Evolutionary conservation across 2,888 invertebrate genomes (phyloP).

Genomic region (Dryococelus australis): DNA sequence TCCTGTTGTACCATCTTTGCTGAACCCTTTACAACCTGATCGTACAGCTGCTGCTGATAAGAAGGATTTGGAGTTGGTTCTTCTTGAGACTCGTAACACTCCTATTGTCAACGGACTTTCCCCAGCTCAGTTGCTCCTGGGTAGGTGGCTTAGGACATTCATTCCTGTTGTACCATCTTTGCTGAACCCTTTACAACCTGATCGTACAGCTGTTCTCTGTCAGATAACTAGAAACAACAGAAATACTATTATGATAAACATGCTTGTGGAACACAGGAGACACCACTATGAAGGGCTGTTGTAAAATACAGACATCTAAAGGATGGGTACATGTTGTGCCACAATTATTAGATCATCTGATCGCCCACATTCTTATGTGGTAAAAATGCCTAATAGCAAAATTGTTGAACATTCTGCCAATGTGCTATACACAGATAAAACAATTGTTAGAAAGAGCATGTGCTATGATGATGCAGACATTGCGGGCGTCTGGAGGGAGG

Average conservation of each 20-base stretch:
- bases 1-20: too few species aligned
- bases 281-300: not conserved
- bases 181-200: not conserved
- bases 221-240: not conserved
- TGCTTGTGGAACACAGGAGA: not conserved
- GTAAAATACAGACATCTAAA: not conserved
- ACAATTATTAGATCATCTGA: not conserved
- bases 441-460: not conserved
- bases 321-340: not conserved
- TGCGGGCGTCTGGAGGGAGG: not conserved
- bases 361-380: not conserved
- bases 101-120: not conserved
- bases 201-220: too few species aligned
- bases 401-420: not conserved
- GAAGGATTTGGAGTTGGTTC: not conserved
- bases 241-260: not conserved
- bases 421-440: not conserved
- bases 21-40: too few species aligned
- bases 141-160: not conserved
- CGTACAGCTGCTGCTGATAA: not conserved
- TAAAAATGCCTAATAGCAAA: not conserved
- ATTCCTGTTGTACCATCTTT: not conserved
- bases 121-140: not conserved
- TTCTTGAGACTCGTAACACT: not conserved
- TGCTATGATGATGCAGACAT: not conserved